A percentile compares a stretch with the other conserved stretches of the same genome.
These are phyloP conservation scores for Camptogramma bilineatum DNA, from an alignment of 2,888 invertebrate species.

Conservation along the genomic window DNA sequence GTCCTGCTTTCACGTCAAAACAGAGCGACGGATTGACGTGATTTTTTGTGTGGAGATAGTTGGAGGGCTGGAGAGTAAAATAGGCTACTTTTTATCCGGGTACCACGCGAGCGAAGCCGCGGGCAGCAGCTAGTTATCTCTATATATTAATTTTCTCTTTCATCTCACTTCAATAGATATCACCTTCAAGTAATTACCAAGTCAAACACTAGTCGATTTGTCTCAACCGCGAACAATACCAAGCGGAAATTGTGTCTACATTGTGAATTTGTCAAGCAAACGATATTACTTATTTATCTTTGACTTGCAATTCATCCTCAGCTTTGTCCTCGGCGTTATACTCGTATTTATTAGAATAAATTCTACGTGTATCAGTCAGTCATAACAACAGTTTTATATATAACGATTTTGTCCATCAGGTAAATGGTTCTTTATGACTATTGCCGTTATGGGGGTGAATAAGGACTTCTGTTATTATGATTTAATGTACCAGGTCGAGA, in stretches of 20 bases:
- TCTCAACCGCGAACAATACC: constrained; percentile 1
- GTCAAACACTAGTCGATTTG: constrained; percentile 4
- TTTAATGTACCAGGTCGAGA: no score
- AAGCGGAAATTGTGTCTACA: constrained; percentile 22
- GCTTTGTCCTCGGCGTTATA: background rate
- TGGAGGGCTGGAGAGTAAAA: no score
- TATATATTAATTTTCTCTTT: background rate
- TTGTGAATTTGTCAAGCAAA: constrained; percentile 37
- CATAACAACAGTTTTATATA: background rate
- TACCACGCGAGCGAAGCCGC: no score
- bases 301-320: background rate
- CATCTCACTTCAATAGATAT: background rate
- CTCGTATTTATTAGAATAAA: background rate
- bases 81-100: no score
- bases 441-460: constrained; percentile 6
- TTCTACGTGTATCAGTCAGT: no score
- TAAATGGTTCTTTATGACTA: constrained; percentile 35
- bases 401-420: background rate
- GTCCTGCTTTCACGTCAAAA: no score
- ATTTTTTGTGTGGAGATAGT: no score
- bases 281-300: constrained; percentile 8
- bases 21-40: no score
- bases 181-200: constrained; percentile 10
- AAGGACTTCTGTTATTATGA: no score
- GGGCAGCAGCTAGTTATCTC: no score